Percentiles rank a stretch among this genome's conserved stretches.
phyloP scores from a whole-genome alignment of 1,140 invertebrate species.

The Anoplophora glabripennis region DNA sequence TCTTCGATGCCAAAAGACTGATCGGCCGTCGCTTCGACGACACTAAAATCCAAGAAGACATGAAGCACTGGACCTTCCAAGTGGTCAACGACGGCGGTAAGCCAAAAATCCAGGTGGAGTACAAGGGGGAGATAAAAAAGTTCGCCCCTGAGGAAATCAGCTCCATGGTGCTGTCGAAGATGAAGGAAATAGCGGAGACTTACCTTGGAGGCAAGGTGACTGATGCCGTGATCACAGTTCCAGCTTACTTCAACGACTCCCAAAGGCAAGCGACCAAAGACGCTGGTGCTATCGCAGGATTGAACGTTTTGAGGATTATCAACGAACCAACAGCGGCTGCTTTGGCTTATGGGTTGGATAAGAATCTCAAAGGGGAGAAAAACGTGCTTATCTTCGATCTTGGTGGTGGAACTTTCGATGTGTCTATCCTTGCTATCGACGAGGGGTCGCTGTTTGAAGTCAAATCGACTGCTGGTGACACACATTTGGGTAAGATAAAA shows the following conservation, averaged over 20 bases:
- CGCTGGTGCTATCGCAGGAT: constrained; percentile 68
- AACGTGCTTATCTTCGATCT: constrained; percentile 74
- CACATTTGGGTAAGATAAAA: constrained; percentile 47
- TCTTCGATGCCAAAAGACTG: constrained; percentile 65
- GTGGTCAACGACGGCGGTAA: constrained; percentile 67
- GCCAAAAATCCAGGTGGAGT: constrained; percentile 74
- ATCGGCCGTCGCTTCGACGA: constrained; percentile 68
- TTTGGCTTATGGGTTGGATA: constrained; percentile 80
- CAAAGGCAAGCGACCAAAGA: constrained; percentile 58
- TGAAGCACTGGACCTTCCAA: constrained; percentile 79
- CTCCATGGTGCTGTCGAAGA: constrained; percentile 64
- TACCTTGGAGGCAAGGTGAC: constrained; percentile 54
- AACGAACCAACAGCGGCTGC: constrained; percentile 81
- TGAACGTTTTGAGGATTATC: constrained; percentile 83
- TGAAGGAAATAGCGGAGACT: constrained; percentile 61
- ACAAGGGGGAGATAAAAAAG: constrained; percentile 70
- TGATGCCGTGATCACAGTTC: constrained; percentile 69
- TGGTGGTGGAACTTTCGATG: constrained; percentile 78
- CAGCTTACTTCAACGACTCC: constrained; percentile 52
- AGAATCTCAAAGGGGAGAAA: constrained; percentile 76
- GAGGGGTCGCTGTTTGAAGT: constrained; percentile 81
- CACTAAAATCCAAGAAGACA: constrained; percentile 68
- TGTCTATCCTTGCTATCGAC: constrained; percentile 82
- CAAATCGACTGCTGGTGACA: constrained; percentile 74
- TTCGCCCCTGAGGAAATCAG: constrained; percentile 85